These are phyloP conservation scores for Coptodon bakossiorum DNA, from an alignment of 2,113 vertebrate species.

Conservation along the genomic window DNA sequence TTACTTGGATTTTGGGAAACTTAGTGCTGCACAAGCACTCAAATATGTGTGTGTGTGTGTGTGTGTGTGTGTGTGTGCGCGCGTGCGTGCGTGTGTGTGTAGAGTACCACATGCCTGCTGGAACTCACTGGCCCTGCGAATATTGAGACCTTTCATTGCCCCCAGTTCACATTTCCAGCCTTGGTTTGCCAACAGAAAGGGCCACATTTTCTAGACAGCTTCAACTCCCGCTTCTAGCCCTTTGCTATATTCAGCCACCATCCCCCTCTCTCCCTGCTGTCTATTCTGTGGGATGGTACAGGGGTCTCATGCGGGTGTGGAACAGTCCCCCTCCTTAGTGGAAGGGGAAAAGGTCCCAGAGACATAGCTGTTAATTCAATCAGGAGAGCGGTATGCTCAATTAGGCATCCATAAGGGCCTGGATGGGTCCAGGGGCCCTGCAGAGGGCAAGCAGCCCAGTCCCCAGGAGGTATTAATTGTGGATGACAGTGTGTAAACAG, in stretches of 20 bases:
- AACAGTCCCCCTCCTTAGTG: slow-evolving; percentile 28
- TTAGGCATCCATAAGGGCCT: slow-evolving; percentile 77
- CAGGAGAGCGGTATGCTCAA: slow-evolving; percentile 75
- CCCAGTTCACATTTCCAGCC: slow-evolving; percentile 71
- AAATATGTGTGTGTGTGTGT: no score
- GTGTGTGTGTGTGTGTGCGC: not conserved
- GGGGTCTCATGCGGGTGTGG: slow-evolving; percentile 39
- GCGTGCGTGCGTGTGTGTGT: not conserved
- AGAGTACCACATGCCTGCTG: not conserved
- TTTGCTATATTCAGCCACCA: slow-evolving; percentile 13
- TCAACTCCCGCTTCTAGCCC: slow-evolving; percentile 55
- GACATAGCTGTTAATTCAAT: slow-evolving; percentile 81
- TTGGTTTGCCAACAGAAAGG: slow-evolving; percentile 64
- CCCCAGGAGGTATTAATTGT: slow-evolving; percentile 74
- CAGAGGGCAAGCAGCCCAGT: slow-evolving; percentile 60
- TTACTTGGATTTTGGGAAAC: not conserved
- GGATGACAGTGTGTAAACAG: slow-evolving; percentile 81
- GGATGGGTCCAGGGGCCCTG: slow-evolving; percentile 64
- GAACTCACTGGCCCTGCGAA: slow-evolving; percentile 54
- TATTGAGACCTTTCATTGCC: slow-evolving; percentile 68
- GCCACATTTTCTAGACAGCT: slow-evolving; percentile 69
- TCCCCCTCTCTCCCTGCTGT: not conserved
- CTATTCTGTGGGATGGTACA: slow-evolving; percentile 42
- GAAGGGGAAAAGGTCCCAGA: slow-evolving; percentile 67
- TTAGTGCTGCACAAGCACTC: not conserved